Evolutionary conservation across 2,888 invertebrate species (phyloP), one percentile per base, ranked within the genome.

Genomic region (Spisula subtruncata): DNA sequence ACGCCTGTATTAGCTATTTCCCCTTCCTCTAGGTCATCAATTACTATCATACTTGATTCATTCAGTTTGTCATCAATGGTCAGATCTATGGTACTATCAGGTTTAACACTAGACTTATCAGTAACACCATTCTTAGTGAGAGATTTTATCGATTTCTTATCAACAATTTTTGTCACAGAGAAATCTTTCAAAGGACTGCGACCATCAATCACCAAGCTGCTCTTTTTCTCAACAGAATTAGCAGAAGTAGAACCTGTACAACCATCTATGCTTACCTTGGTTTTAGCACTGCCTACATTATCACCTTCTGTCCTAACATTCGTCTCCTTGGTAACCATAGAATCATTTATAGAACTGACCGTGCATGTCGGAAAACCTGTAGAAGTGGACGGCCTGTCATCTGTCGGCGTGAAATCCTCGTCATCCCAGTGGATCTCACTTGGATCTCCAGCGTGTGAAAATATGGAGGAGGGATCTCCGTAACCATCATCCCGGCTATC

Each of bases 381-480:
- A 1, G 75, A 75, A 18, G 75, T 75, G 35, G 75, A 75, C 16
- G 75, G 35, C 35, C n/a, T 32, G 16, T 35, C 35, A 32, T 35
- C 75, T 35, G 75, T n/a, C n/a, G n/a, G n/a, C n/a, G n/a, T n/a
- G n/a, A n/a, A n/a, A n/a, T n/a, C 8, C 25, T 4, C 2, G 2
- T 10, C 20, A 12, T 75, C 32, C 0, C 16, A 12, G 35, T 18
- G 32, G 35, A 10, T 18, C 5, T 75, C 35, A 75, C 35, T 18
- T 32, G 75, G 75, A 16, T 18, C 12, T 56, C 29, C 85, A 51
- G 85, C 85, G 41, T 85, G 85, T 35, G 85, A 85, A 41, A 85
- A 85, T 20, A n/a, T 18, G 18, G 79, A 79, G 4, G 85, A 85
- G 14, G 85, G 48, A n/a, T 54, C 85, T 4, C 85, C 85, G 56